Base-by-base conservation (phyloP, 2,888 invertebrate genomes). In the Bibio marci region DNA sequence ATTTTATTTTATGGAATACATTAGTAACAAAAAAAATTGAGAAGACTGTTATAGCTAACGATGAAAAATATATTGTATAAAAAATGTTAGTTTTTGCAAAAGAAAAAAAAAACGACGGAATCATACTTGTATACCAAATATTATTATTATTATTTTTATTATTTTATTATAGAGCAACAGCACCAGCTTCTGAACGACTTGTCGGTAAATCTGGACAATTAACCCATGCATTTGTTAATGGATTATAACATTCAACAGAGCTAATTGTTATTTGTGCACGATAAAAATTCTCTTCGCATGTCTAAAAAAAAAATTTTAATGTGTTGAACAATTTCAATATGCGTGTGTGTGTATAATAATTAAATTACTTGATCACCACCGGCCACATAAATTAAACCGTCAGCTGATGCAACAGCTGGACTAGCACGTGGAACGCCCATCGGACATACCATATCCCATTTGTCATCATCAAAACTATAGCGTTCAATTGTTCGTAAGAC, bases 151-250 rank as follows among this genome's bases (percentile, higher is more conserved):
- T n/a, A n/a, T n/a, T n/a, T n/a, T n/a, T n/a, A n/a, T n/a, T n/a
- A n/a, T n/a, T n/a, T n/a, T n/a, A n/a, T 71, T 73, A 76, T 56
- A 76, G 76, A 53, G 86, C 78, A 41, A 83, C 80, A 44, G 85
- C 83, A 43, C 85, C 86, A 33, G 87, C 86, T 63, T 88, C 88
- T 39, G 86, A 82, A 45, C 90, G 73, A 49, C 82, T 80, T 54
- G 80, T 79, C 18, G 86, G 83, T 55, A 91, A 68, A 44, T 80
- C 70, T 34, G 81, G 78, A 47, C 81, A 80, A 50, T 77, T 69
- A 46, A 72, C 70, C 91, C 92, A 92, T 38, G 65, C 63, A 59
- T 80, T 76, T 12, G 69, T 71, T 40, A 73, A 63, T 10, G 88
- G 87, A 63, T 87, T 81, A 63, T 80, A 91, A 48, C 80, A 70